Percentiles rank a stretch among this genome's conserved stretches.
These are phyloP conservation scores for Eulemur rubriventer DNA, from an alignment of 2,797 vertebrate genomes.

Conservation along the genomic window DNA sequence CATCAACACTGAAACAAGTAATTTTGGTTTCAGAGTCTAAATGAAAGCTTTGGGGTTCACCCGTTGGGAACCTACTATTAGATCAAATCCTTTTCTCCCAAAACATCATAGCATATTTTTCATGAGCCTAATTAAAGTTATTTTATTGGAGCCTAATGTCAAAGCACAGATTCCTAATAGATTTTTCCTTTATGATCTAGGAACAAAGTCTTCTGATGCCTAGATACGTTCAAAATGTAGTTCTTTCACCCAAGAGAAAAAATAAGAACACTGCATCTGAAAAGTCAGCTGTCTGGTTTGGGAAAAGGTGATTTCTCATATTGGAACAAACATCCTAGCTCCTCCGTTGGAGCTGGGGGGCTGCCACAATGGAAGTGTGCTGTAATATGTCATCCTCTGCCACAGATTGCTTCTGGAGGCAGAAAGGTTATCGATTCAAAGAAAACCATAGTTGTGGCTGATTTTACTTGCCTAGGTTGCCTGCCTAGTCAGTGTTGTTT, in stretches of 20 bases:
- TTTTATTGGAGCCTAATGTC: conserved; percentile 43
- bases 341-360: background rate
- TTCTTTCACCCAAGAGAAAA: background rate
- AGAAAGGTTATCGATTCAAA: background rate
- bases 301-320: background rate
- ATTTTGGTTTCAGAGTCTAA: conserved; percentile 51
- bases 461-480: background rate
- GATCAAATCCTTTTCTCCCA: background rate
- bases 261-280: background rate
- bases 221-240: background rate
- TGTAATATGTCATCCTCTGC: background rate
- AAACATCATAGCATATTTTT: conserved; percentile 36
- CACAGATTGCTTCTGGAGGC: background rate
- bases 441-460: background rate
- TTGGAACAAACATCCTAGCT: background rate
- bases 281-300: background rate
- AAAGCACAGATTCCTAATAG: conserved; percentile 31
- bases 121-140: conserved; percentile 27
- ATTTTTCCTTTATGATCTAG: conserved; percentile 28
- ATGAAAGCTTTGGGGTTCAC: conserved; percentile 16
- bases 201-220: background rate
- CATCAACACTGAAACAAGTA: background rate
- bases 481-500: background rate
- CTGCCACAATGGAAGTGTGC: background rate
- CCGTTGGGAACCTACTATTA: background rate